Conservation (phyloP, 2,113 vertebrate genomes). For the Eidolon helvum region DNA sequence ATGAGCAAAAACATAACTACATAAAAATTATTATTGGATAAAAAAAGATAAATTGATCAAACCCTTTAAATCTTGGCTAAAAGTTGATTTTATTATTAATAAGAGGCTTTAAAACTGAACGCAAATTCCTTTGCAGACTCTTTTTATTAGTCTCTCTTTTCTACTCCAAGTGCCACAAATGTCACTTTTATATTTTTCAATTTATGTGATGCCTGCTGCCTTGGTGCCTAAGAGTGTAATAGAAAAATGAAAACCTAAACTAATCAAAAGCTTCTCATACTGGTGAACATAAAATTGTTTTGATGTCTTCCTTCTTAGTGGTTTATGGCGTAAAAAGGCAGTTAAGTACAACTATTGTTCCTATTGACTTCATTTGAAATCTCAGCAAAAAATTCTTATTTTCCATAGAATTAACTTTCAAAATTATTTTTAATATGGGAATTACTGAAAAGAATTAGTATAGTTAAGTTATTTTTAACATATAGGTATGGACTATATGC, state of each 20-base stretch:
- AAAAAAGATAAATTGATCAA: neutral
- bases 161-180: conserved; percentile 13
- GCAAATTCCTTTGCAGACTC: neutral
- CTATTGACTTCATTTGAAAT: conserved; percentile 32
- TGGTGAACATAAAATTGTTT: neutral
- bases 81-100: conserved; percentile 53
- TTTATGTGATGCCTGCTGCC: neutral
- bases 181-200: conserved; percentile 60
- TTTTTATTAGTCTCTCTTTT: conserved; percentile 40
- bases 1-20: conserved; percentile 1
- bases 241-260: conserved; percentile 42
- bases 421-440: conserved; percentile 35
- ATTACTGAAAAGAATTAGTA: neutral
- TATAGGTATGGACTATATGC: neutral
- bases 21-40: conserved; percentile 23
- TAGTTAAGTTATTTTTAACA: neutral
- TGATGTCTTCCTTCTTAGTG: neutral
- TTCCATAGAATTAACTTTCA: conserved; percentile 22
- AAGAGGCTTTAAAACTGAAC: conserved; percentile 26
- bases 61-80: conserved; percentile 25
- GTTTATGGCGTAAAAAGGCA: neutral
- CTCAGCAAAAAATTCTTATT: neutral
- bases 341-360: neutral
- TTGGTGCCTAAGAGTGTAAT: neutral
- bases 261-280: conserved; percentile 39